phyloP scores from a whole-genome alignment of 2,888 invertebrate genomes.

The Drosophila demipolita region DNA sequence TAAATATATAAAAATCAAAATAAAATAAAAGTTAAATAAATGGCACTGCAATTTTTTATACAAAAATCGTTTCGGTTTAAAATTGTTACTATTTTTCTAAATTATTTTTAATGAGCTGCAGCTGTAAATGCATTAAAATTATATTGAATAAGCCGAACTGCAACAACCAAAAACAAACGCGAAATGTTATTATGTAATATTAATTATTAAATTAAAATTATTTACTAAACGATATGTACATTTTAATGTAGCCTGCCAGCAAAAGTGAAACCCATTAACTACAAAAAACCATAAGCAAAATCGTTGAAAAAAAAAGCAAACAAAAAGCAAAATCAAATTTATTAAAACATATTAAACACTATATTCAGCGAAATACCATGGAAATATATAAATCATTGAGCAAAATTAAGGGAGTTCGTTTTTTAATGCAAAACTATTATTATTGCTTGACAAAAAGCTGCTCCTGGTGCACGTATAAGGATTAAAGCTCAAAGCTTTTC shows the following conservation, averaged over 20 bases:
- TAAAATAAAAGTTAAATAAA: conserved; percentile 31
- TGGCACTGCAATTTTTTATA: conserved; percentile 67
- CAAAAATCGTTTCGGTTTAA: conserved; percentile 59
- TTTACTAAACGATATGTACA: conserved; percentile 72
- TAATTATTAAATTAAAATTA: conserved; percentile 68
- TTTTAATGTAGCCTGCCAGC: conserved; percentile 68
- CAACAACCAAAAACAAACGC: conserved; percentile 28
- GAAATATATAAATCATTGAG: conserved; percentile 78
- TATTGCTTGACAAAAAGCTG: not conserved
- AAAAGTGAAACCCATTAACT: conserved; percentile 52
- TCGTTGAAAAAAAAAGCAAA: conserved; percentile 47
- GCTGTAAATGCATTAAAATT: conserved; percentile 52
- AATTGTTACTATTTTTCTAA: conserved; percentile 70
- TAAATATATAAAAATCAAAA: conserved; percentile 17
- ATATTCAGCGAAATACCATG: conserved; percentile 79
- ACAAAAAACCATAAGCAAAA: conserved; percentile 46
- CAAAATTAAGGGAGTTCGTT: conserved; percentile 41
- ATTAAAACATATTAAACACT: conserved; percentile 60
- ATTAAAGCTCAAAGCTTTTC: not conserved
- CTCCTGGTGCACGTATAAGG: not conserved
- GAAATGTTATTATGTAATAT: conserved; percentile 76
- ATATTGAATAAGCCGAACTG: conserved; percentile 12
- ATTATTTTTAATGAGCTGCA: conserved; percentile 60
- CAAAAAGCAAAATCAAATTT: conserved; percentile 55
- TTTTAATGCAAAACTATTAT: conserved; percentile 1